phyloP scores from a whole-genome alignment of 2,888 invertebrate genomes.

The Zaprionus lineosus region DNA sequence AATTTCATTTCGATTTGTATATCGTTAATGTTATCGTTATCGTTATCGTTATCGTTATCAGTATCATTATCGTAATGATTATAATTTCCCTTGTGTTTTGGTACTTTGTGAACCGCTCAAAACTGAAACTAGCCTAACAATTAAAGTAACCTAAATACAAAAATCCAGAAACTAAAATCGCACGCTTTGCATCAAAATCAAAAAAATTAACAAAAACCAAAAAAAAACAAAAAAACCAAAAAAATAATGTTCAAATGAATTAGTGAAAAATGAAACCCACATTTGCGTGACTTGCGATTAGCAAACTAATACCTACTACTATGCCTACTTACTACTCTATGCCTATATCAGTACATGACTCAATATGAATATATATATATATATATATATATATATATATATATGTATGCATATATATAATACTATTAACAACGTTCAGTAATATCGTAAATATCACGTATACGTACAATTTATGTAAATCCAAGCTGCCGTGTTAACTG shows the following conservation, averaged over 20 bases:
- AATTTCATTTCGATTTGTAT: constrained; percentile 29
- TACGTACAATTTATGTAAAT: constrained; percentile 67
- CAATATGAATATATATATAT: background rate
- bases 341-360: constrained; percentile 55
- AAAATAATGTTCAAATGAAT: constrained; percentile 27
- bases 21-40: too few relatives aligned
- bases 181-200: constrained; percentile 82
- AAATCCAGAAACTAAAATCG: constrained; percentile 72
- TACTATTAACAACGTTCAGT: constrained; percentile 72
- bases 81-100: constrained; percentile 45
- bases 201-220: constrained; percentile 17
- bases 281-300: constrained; percentile 72
- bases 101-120: constrained; percentile 70
- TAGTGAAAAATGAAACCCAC: constrained; percentile 58
- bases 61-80: too few relatives aligned
- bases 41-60: too few relatives aligned
- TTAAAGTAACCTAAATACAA: constrained; percentile 61
- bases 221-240: constrained; percentile 23
- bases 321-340: constrained; percentile 47
- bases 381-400: constrained; percentile 27
- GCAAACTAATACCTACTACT: constrained; percentile 39
- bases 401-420: constrained; percentile 48
- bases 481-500: constrained; percentile 69
- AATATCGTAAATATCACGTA: constrained; percentile 72
- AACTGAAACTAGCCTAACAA: constrained; percentile 77